A percentile compares a stretch with the other conserved stretches of the same genome.
These are phyloP conservation scores for Dinothrombium tinctorium DNA, from an alignment of 1,140 invertebrate species.

Conservation along the genomic window DNA sequence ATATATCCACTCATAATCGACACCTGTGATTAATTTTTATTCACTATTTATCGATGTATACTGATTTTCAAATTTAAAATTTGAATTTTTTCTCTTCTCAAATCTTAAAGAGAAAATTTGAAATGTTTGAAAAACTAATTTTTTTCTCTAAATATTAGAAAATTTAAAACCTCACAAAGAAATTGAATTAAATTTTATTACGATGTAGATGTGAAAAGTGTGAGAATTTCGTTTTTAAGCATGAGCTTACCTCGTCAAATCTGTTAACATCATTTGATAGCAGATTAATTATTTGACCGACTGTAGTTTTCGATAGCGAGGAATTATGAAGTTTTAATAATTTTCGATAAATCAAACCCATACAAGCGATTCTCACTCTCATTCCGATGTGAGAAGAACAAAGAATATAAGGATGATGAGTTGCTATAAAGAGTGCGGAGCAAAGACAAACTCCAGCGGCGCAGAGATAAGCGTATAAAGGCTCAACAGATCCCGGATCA, in stretches of 20 bases:
- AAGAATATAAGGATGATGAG: conserved; percentile 30
- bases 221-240: neutral
- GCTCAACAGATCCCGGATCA: too few relatives aligned
- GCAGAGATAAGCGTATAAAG: neutral
- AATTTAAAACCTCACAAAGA: too few relatives aligned
- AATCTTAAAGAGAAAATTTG: too few relatives aligned
- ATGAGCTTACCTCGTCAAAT: conserved; percentile 10
- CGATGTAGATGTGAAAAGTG: too few relatives aligned
- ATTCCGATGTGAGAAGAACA: neutral
- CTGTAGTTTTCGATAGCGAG: conserved; percentile 45
- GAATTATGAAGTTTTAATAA: conserved; percentile 26
- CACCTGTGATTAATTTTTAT: conserved; percentile 22
- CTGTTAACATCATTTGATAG: conserved; percentile 49
- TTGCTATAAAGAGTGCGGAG: conserved; percentile 34
- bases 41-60: neutral
- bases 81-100: neutral
- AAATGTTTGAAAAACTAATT: neutral
- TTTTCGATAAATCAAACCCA: conserved; percentile 25
- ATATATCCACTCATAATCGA: conserved; percentile 15
- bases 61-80: neutral
- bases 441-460: conserved; percentile 13
- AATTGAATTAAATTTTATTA: neutral
- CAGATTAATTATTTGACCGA: conserved; percentile 71
- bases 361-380: conserved; percentile 22
- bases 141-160: too few relatives aligned